Base-by-base conservation (phyloP, 2,888 invertebrate genomes). In the Luffia ferchaultella region DNA sequence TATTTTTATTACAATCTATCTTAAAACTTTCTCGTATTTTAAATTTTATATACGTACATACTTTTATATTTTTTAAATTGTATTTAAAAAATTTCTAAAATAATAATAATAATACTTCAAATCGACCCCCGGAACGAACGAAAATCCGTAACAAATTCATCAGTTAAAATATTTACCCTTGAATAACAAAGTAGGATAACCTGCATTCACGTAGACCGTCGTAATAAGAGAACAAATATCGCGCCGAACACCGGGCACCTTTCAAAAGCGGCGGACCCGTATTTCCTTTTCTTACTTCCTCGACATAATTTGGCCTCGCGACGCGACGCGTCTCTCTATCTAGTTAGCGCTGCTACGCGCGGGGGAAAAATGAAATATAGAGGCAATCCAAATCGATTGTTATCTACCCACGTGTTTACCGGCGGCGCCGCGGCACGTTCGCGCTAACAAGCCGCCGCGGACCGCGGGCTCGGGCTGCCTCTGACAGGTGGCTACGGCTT, bases 301-400 rank as follows among this genome's bases (percentile, higher is more conserved):
- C 51, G 50, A 51, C 52, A 50, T 56, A 53, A 56, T 56, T 56
- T 56, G 53, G 50, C 60, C 59, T 64, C 64, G 68, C 63, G 69
- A 66, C 62, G 61, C 67, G 72, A 61, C 62, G 64, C 69, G 49
- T 43, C 49, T 49, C 73, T 76, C 69, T 73, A 75, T 79, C 82
- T 78, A 84, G 83, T 84, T 84, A 83, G 75, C 73, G 72, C 68
- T 69, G 65, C 64, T 20, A 20, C 18, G 69, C 71, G 67, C 70
- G 68, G 70, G 53, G 76, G 76, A 80, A 82, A 83, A 83, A 85
- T 83, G 80, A 84, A 76, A 83, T 85, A 85, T 82, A 83, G 80
- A 77, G 78, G 78, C 85, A 85, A 85, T 84, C 76, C 82, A 77
- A 82, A 78, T 76, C 80, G 83, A 84, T 84, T 78, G 84, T 83